Evolutionary conservation across 2,797 vertebrate genomes (phyloP).

Genomic region (Echeneis naucrates): DNA sequence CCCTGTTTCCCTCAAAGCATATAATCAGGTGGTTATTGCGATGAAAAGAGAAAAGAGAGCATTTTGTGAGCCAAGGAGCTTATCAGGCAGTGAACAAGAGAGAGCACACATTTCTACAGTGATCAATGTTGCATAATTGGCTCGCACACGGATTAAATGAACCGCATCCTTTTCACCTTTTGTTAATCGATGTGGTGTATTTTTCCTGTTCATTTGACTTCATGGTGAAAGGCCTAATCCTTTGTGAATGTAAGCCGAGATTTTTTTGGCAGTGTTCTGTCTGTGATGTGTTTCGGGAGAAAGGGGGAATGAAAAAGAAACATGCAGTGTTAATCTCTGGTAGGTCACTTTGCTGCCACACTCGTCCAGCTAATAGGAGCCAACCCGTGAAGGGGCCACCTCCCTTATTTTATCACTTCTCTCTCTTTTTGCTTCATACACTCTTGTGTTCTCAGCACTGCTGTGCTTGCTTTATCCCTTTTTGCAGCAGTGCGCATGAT

Average conservation of each 20-base stretch:
- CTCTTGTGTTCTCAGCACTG: not conserved
- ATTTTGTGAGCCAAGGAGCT: constrained; percentile 68
- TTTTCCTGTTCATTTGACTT: constrained; percentile 67
- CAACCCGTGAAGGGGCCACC: constrained; percentile 16
- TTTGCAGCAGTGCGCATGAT: not conserved
- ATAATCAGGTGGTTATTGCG: constrained; percentile 59
- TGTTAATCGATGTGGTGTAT: constrained; percentile 65
- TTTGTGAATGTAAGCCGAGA: constrained; percentile 41
- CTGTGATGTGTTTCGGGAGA: constrained; percentile 18
- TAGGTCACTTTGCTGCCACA: constrained; percentile 41
- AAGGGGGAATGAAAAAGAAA: constrained; percentile 38
- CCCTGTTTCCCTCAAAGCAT: constrained; percentile 56
- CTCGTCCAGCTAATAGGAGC: constrained; percentile 28
- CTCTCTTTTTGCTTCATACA: constrained; percentile 5
- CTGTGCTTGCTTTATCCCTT: not conserved
- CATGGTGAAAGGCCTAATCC: constrained; percentile 39
- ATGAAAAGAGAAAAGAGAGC: constrained; percentile 46
- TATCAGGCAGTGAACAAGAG: constrained; percentile 67
- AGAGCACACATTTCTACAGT: constrained; percentile 63
- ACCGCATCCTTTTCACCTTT: constrained; percentile 70
- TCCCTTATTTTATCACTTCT: constrained; percentile 16
- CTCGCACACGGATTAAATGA: constrained; percentile 62
- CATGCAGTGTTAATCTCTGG: constrained; percentile 46
- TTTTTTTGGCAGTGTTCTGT: constrained; percentile 27
- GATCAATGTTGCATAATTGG: constrained; percentile 78